These are phyloP conservation scores for Hirtodrosophila trivittata DNA, from an alignment of 2,888 invertebrate genomes.

Conservation along the genomic window DNA sequence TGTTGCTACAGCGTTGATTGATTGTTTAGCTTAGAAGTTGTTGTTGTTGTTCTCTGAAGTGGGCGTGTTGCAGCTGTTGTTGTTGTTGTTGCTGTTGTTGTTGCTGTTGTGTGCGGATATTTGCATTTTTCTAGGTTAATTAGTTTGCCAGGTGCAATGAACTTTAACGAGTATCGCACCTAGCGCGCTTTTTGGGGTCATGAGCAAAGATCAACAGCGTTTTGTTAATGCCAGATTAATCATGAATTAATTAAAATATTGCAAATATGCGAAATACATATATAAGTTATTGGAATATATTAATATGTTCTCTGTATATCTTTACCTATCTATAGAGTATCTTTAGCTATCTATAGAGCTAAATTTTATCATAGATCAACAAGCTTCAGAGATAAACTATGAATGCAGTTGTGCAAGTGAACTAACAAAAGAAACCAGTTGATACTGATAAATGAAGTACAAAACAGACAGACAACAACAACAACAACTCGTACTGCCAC, in stretches of 20 bases:
- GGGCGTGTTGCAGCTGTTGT: slow-evolving; percentile 44
- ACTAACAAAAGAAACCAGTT: slow-evolving; percentile 30
- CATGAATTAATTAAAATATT: too few species aligned
- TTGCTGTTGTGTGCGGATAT: slow-evolving; percentile 55
- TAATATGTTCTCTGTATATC: too few species aligned
- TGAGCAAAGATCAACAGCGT: too few species aligned
- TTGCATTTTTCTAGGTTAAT: slow-evolving; percentile 76
- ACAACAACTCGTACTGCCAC: slow-evolving; percentile 10
- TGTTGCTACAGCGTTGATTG: slow-evolving; percentile 66
- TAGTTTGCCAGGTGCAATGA: slow-evolving; percentile 68
- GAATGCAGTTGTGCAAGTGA: slow-evolving; percentile 60
- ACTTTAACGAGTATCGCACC: slow-evolving; percentile 41
- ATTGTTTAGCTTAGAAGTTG: slow-evolving; percentile 67
- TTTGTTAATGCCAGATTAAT: too few species aligned
- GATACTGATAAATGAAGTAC: slow-evolving; percentile 45
- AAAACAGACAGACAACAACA: slow-evolving; percentile 13
- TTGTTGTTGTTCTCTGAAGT: slow-evolving; percentile 46
- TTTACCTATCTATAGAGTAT: slow-evolving; percentile 1
- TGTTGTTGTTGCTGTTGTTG: slow-evolving; percentile 17
- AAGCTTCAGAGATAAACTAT: slow-evolving; percentile 17
- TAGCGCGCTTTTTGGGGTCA: slow-evolving; percentile 19
- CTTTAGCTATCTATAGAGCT: not conserved
- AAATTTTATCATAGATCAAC: slow-evolving; percentile 16
- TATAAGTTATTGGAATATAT: too few species aligned
- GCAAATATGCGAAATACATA: too few species aligned